Percentiles rank a stretch among this genome's conserved stretches.
Conservation (phyloP, 92 coral and sea anemone genomes). For the Metridium senile region DNA sequence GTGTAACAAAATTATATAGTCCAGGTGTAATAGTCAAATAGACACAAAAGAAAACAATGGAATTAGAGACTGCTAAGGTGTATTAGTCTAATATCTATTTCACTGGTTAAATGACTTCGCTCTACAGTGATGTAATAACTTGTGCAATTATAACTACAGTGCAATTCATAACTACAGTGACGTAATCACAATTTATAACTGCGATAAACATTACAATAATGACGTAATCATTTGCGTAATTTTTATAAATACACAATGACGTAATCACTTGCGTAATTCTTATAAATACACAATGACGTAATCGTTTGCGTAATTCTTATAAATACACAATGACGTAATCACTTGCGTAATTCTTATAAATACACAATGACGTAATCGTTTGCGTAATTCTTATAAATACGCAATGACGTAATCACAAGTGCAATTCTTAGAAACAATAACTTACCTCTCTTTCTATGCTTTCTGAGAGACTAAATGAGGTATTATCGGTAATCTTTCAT, state of each 20-base stretch:
- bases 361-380: not conserved
- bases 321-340: not conserved
- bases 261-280: not conserved
- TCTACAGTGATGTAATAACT: too few relatives aligned
- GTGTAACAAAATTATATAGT: too few relatives aligned
- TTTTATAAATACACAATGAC: not conserved
- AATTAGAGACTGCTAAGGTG: too few relatives aligned
- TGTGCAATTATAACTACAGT: too few relatives aligned
- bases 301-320: not conserved
- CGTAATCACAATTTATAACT: not conserved
- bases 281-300: too few relatives aligned
- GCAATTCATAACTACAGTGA: not conserved
- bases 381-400: not conserved
- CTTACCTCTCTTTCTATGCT: conserved; percentile 39
- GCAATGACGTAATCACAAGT: not conserved
- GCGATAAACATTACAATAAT: too few relatives aligned
- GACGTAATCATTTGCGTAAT: not conserved
- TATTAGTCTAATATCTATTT: too few relatives aligned
- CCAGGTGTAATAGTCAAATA: too few relatives aligned
- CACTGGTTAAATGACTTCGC: too few relatives aligned
- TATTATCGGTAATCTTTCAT: not conserved
- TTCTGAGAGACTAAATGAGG: conserved; percentile 18
- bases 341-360: too few relatives aligned
- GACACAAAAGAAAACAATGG: too few relatives aligned
- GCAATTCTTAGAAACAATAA: not conserved